phyloP scores from a whole-genome alignment of 2,113 vertebrate species.

The Megaceryle maxima region DNA sequence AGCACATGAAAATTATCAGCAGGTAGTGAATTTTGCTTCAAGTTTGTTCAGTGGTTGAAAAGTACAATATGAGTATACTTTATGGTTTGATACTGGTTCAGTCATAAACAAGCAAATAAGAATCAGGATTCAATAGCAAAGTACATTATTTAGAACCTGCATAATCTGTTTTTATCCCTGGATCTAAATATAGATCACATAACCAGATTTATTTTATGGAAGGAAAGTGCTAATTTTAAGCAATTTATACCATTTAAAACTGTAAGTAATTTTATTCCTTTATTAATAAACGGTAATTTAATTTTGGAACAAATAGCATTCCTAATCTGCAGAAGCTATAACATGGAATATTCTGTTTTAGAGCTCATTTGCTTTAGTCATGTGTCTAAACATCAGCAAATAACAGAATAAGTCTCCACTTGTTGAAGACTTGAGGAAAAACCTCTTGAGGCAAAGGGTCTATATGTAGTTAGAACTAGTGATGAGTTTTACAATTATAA shows the following conservation, averaged over 20 bases:
- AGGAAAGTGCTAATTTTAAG: not conserved
- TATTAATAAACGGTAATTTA: not conserved
- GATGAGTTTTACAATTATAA: not conserved
- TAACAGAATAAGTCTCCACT: not conserved
- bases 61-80: not conserved
- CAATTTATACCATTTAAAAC: not conserved
- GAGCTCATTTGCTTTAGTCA: not conserved
- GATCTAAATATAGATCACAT: not conserved
- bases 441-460: not conserved
- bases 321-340: not conserved
- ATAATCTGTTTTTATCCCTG: not conserved
- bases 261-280: not conserved
- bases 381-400: not conserved
- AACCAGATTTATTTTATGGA: not conserved
- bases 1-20: not conserved
- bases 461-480: not conserved
- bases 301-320: not conserved
- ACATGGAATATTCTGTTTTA: not conserved
- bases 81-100: not conserved
- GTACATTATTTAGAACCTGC: not conserved
- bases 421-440: not conserved
- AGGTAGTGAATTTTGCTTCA: not conserved
- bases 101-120: not conserved
- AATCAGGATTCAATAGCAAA: not conserved
- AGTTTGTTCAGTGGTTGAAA: not conserved